Evolutionary conservation across 2,888 invertebrate species (phyloP).

Genomic region (Drosophila helvetica): DNA sequence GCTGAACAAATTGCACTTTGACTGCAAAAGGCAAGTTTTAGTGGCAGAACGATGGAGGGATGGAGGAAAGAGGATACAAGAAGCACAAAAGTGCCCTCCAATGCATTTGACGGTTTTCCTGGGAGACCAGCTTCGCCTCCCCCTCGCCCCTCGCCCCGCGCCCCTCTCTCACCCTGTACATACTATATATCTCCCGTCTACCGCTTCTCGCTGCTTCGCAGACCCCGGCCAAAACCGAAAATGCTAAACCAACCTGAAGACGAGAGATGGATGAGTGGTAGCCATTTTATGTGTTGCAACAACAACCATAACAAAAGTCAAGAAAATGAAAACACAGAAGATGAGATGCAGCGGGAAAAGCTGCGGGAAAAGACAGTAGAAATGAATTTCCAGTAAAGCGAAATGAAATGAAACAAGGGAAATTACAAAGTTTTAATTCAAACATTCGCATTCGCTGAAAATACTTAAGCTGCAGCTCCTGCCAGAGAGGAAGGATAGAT

Average conservation of each 20-base stretch:
- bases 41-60: slow-evolving; percentile 34
- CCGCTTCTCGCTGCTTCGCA: background rate
- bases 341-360: slow-evolving; percentile 3
- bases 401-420: slow-evolving; percentile 80
- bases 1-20: slow-evolving; percentile 75
- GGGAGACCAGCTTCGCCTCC: slow-evolving; percentile 52
- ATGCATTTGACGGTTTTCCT: slow-evolving; percentile 71
- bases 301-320: slow-evolving; percentile 42
- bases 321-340: slow-evolving; percentile 51
- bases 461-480: slow-evolving; percentile 72
- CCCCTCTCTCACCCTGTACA: background rate
- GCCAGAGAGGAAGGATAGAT: slow-evolving; percentile 8
- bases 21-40: slow-evolving; percentile 69
- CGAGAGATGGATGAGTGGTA: slow-evolving; percentile 51
- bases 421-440: slow-evolving; percentile 79
- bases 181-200: background rate
- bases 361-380: slow-evolving; percentile 56
- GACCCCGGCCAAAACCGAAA: slow-evolving; percentile 32
- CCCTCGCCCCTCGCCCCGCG: slow-evolving; percentile 19
- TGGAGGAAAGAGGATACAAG: background rate
- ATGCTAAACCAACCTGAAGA: slow-evolving; percentile 46
- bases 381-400: slow-evolving; percentile 77
- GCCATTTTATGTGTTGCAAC: slow-evolving; percentile 39
- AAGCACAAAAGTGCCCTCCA: slow-evolving; percentile 44
- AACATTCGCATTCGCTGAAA: slow-evolving; percentile 76